These are phyloP conservation scores for Trypoxylon attenuatum DNA, from an alignment of 2,888 invertebrate species.

Conservation along the genomic window DNA sequence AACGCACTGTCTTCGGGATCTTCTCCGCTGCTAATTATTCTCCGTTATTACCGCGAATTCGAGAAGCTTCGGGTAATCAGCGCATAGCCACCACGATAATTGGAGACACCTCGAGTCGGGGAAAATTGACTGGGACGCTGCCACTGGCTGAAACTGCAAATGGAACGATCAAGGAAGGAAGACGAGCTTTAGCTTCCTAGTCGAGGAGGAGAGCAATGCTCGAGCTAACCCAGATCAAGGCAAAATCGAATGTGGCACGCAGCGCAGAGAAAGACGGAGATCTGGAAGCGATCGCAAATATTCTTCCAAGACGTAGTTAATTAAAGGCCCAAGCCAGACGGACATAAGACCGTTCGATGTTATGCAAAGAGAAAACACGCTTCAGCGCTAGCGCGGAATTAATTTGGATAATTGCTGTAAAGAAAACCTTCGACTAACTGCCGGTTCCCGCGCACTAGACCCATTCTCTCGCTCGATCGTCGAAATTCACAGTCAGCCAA, in stretches of 20 bases:
- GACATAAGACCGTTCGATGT: background rate
- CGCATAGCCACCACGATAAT: background rate
- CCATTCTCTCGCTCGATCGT: slow-evolving; percentile 12
- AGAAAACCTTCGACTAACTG: slow-evolving; percentile 15
- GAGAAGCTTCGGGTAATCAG: background rate
- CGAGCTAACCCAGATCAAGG: slow-evolving; percentile 19
- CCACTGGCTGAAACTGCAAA: slow-evolving; percentile 24
- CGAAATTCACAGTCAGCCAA: slow-evolving; percentile 13
- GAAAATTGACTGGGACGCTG: background rate
- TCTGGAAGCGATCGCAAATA: slow-evolving; percentile 11
- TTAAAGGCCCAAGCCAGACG: background rate
- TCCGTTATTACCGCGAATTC: too few relatives aligned
- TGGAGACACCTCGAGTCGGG: background rate
- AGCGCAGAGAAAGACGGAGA: background rate
- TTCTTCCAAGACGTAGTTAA: slow-evolving; percentile 7
- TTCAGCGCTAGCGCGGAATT: slow-evolving; percentile 2
- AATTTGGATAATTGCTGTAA: slow-evolving; percentile 24
- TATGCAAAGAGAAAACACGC: background rate
- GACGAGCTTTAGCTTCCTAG: slow-evolving; percentile 32
- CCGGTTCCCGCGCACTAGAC: background rate
- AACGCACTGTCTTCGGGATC: too few relatives aligned
- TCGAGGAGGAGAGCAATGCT: slow-evolving; percentile 15
- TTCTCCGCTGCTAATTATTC: too few relatives aligned
- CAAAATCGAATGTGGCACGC: background rate
- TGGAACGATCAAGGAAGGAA: slow-evolving; percentile 38